Conservation (phyloP, 2,888 invertebrate species). For the Aspidiotus destructor region DNA sequence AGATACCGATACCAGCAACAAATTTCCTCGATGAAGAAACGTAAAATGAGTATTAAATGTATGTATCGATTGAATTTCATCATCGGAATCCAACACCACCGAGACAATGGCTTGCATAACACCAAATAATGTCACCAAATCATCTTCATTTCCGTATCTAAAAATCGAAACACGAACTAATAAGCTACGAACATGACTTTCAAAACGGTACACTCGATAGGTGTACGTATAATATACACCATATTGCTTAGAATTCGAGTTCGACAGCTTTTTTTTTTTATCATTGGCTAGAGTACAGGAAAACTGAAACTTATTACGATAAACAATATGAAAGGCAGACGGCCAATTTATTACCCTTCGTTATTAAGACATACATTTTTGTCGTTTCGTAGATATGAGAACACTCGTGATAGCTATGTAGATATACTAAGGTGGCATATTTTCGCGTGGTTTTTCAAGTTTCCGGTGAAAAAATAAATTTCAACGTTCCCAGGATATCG, state of each 20-base stretch:
- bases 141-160: conserved; percentile 75
- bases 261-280: too few relatives aligned
- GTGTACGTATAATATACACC: conserved; percentile 11
- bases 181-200: not conserved
- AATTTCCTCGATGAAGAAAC: conserved; percentile 78
- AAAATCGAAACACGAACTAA: not conserved
- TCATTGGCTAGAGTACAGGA: conserved; percentile 18
- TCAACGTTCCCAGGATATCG: too few relatives aligned
- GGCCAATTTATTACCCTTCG: conserved; percentile 1
- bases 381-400: too few relatives aligned
- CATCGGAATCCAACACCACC: conserved; percentile 73
- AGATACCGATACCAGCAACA: conserved; percentile 83
- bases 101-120: conserved; percentile 90
- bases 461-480: not conserved
- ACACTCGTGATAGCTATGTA: too few relatives aligned
- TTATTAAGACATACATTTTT: not conserved
- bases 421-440: too few relatives aligned
- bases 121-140: conserved; percentile 85
- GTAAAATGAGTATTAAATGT: conserved; percentile 81
- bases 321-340: conserved; percentile 14
- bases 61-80: conserved; percentile 73
- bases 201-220: conserved; percentile 8
- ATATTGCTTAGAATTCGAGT: too few relatives aligned
- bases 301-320: conserved; percentile 3
- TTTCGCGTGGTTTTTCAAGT: too few relatives aligned